Conservation (phyloP, 2,113 vertebrate species). For the Porphyrio hochstetteri region DNA sequence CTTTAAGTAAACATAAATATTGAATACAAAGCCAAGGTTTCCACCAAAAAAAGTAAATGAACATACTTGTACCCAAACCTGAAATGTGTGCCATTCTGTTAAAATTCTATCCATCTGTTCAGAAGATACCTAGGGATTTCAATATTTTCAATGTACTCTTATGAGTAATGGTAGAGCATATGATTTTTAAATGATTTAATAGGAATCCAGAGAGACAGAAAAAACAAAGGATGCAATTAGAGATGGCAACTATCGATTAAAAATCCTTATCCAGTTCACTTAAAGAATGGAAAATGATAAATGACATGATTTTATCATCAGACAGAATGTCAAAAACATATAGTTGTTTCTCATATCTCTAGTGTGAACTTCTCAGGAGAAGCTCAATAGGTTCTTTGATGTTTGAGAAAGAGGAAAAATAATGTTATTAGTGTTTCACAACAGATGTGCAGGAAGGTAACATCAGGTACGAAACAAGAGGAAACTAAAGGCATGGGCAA, state of each 20-base stretch:
- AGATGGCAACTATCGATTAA: slow-evolving; percentile 49
- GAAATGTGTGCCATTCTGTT: not conserved
- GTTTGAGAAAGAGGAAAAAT: not conserved
- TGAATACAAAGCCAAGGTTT: not conserved
- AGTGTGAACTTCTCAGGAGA: slow-evolving; percentile 11
- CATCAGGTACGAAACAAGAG: not conserved
- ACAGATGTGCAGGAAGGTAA: not conserved
- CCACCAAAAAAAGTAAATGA: not conserved
- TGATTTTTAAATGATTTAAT: slow-evolving; percentile 55
- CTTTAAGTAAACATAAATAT: not conserved
- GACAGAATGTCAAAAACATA: not conserved
- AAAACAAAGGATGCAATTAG: slow-evolving; percentile 48
- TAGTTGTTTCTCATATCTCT: not conserved
- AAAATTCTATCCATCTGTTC: not conserved
- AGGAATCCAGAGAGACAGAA: slow-evolving; percentile 40
- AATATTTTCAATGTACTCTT: not conserved
- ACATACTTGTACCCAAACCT: not conserved
- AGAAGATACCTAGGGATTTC: not conserved
- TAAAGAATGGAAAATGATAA: slow-evolving; percentile 42
- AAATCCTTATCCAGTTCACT: slow-evolving; percentile 11
- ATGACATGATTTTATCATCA: not conserved
- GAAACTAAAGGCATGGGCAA: not conserved
- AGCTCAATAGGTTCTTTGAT: not conserved
- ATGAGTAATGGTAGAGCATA: not conserved
- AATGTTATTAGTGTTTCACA: not conserved